Percentiles rank a stretch among this genome's conserved stretches.
Evolutionary conservation across 1,140 invertebrate genomes (phyloP).

Genomic region (Heliconius melpomene): DNA sequence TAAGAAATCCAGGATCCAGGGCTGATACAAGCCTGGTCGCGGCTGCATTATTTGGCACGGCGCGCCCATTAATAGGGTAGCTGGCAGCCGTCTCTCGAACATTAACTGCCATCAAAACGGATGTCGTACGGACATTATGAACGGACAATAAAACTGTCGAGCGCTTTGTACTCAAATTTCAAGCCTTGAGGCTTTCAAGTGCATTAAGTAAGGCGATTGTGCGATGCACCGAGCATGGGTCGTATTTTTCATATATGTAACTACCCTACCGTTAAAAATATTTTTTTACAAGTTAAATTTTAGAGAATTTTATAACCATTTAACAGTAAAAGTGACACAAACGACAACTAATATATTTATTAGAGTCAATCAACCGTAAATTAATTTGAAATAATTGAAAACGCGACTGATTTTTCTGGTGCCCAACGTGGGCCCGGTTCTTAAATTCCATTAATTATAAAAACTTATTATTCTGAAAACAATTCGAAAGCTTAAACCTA

Average conservation of each 20-base stretch:
- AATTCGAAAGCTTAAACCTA: conserved; percentile 8
- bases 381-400: neutral
- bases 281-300: no score
- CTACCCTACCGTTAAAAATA: no score
- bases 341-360: neutral
- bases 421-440: conserved; percentile 48
- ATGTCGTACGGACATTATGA: conserved; percentile 73
- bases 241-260: no score
- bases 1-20: conserved; percentile 50
- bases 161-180: conserved; percentile 62
- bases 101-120: conserved; percentile 72
- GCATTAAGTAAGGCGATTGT: conserved; percentile 33
- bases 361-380: neutral
- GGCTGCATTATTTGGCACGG: conserved; percentile 68
- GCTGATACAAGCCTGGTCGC: conserved; percentile 61
- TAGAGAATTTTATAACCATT: no score
- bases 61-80: conserved; percentile 61
- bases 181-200: conserved; percentile 42
- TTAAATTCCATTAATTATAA: neutral
- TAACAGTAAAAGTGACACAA: neutral
- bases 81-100: conserved; percentile 64
- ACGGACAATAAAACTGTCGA: conserved; percentile 70
- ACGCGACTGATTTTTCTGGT: conserved; percentile 42
- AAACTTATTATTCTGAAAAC: neutral
- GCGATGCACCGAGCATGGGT: conserved; percentile 9